Conservation (phyloP, 2,797 vertebrate genomes). For the Helarctos malayanus region DNA sequence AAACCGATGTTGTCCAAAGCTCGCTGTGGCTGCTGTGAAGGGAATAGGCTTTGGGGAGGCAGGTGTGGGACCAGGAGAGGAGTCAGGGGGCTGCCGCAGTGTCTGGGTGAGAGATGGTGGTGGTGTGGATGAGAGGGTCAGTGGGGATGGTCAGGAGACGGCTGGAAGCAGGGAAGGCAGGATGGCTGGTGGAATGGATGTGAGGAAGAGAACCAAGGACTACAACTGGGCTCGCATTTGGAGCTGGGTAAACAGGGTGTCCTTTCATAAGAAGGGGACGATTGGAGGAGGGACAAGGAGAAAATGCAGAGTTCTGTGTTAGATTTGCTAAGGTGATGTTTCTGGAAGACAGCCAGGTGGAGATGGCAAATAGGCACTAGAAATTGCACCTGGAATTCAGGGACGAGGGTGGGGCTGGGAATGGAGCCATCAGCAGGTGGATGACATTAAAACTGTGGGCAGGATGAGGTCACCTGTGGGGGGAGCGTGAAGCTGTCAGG, state of each 20-base stretch:
- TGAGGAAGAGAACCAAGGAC: not conserved
- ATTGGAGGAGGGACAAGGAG: not conserved
- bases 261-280: not conserved
- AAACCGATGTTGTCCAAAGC: not conserved
- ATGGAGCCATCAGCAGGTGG: not conserved
- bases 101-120: not conserved
- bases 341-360: not conserved
- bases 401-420: not conserved
- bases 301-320: not conserved
- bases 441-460: not conserved
- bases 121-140: accelerated
- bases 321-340: not conserved
- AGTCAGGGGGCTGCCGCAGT: not conserved
- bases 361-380: not conserved
- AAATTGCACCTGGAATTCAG: not conserved
- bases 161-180: accelerated
- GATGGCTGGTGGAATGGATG: accelerated
- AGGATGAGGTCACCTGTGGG: not conserved
- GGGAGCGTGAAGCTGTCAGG: too few relatives aligned
- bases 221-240: not conserved
- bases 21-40: not conserved
- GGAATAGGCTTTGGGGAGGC: not conserved
- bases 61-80: not conserved
- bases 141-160: not conserved
- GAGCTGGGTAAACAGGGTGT: not conserved